A percentile compares a stretch with the other conserved stretches of the same genome.
Conservation (phyloP, 2,113 vertebrate genomes). For the Dromas ardeola region DNA sequence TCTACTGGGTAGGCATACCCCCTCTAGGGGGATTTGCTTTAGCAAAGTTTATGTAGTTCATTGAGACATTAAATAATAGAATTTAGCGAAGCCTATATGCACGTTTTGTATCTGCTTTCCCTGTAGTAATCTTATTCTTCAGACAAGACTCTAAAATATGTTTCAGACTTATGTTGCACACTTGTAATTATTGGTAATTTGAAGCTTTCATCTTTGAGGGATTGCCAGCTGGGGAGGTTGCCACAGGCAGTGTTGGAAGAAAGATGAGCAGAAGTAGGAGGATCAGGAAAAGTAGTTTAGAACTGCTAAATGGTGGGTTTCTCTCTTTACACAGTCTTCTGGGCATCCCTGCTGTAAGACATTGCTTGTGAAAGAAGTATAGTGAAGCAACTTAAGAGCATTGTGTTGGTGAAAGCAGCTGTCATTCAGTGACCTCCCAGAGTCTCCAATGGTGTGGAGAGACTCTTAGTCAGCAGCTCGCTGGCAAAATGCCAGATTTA, state of each 20-base stretch:
- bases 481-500: not conserved
- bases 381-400: not conserved
- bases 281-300: not conserved
- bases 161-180: not conserved
- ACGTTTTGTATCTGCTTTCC: not conserved
- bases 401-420: not conserved
- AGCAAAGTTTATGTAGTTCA: not conserved
- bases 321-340: not conserved
- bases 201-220: not conserved
- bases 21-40: not conserved
- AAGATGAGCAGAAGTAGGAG: not conserved
- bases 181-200: not conserved
- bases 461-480: not conserved
- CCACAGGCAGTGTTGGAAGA: not conserved
- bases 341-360: not conserved
- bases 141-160: not conserved
- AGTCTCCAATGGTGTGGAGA: not conserved
- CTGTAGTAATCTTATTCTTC: not conserved
- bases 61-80: not conserved
- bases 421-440: not conserved
- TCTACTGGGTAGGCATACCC: not conserved
- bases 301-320: not conserved
- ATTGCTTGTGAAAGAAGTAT: not conserved
- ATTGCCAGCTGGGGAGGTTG: not conserved
- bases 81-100: not conserved